phyloP scores from a whole-genome alignment of 2,113 vertebrate species.

The Brachirus orientalis region DNA sequence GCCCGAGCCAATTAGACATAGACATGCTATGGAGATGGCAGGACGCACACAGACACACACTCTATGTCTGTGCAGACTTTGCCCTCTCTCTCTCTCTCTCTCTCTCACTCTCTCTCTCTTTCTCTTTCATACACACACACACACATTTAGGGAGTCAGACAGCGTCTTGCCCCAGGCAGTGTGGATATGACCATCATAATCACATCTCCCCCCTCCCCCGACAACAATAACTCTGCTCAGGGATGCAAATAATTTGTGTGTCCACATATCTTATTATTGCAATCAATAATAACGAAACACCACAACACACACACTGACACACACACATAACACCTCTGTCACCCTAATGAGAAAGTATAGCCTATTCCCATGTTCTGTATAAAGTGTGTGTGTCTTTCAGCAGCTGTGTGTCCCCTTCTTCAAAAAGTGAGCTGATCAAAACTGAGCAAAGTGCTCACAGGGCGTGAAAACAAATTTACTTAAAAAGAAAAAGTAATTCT shows the following conservation, averaged over 20 bases:
- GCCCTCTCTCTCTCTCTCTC: slow-evolving; percentile 16
- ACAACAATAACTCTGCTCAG: slow-evolving; percentile 82
- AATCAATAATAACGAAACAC: slow-evolving; percentile 80
- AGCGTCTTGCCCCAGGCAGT: slow-evolving; percentile 68
- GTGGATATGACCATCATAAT: slow-evolving; percentile 78
- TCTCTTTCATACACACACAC: slow-evolving; percentile 17
- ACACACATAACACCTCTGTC: slow-evolving; percentile 63
- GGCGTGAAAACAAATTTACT: slow-evolving; percentile 71
- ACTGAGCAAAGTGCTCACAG: slow-evolving; percentile 61
- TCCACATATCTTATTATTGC: slow-evolving; percentile 82
- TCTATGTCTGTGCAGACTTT: slow-evolving; percentile 22
- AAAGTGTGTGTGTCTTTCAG: slow-evolving; percentile 43
- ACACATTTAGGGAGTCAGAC: slow-evolving; percentile 53
- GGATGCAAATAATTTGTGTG: slow-evolving; percentile 82
- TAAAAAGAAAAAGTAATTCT: slow-evolving; percentile 55
- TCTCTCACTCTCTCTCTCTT: background rate
- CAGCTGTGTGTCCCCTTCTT: slow-evolving; percentile 59
- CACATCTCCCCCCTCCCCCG: slow-evolving; percentile 70
- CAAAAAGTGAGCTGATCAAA: slow-evolving; percentile 58
- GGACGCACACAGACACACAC: slow-evolving; percentile 45
- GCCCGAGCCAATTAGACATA: slow-evolving; percentile 73
- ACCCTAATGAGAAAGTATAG: slow-evolving; percentile 78
- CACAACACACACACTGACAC: slow-evolving; percentile 36
- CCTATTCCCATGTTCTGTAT: slow-evolving; percentile 47
- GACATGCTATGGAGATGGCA: slow-evolving; percentile 70